A percentile compares a stretch with the other conserved stretches of the same genome.
Conservation (phyloP, 2,797 vertebrate species). For the Potorous gilbertii region DNA sequence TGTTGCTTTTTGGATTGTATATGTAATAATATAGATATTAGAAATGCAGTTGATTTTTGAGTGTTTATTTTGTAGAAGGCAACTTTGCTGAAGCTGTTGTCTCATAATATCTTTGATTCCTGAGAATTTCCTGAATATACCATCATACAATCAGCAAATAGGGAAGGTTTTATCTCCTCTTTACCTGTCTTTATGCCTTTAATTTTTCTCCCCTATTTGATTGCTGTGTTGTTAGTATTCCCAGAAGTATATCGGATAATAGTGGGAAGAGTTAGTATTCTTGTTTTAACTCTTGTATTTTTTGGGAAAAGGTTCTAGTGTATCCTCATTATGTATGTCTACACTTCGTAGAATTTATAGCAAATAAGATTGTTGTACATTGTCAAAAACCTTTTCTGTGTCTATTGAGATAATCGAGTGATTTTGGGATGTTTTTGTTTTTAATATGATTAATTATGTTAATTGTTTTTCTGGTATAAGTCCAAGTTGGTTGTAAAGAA, state of each 20-base stretch:
- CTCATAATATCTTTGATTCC: not conserved
- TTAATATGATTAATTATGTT: not conserved
- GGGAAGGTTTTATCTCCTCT: not conserved
- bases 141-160: not conserved
- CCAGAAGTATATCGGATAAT: not conserved
- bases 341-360: not conserved
- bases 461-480: not conserved
- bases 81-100: not conserved
- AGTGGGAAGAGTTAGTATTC: not conserved
- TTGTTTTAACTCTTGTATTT: not conserved
- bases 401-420: not conserved
- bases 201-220: not conserved
- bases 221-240: not conserved
- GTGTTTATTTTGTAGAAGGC: not conserved
- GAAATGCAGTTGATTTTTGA: not conserved
- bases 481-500: not conserved
- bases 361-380: not conserved
- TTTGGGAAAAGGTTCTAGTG: not conserved
- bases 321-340: not conserved
- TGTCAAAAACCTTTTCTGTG: not conserved
- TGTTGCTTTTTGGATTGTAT: not conserved
- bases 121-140: not conserved
- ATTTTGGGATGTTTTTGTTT: not conserved
- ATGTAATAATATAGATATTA: not conserved
- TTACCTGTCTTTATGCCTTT: not conserved